Base-by-base conservation (phyloP, 2,888 invertebrate species). In the Seladonia tumulorum region DNA sequence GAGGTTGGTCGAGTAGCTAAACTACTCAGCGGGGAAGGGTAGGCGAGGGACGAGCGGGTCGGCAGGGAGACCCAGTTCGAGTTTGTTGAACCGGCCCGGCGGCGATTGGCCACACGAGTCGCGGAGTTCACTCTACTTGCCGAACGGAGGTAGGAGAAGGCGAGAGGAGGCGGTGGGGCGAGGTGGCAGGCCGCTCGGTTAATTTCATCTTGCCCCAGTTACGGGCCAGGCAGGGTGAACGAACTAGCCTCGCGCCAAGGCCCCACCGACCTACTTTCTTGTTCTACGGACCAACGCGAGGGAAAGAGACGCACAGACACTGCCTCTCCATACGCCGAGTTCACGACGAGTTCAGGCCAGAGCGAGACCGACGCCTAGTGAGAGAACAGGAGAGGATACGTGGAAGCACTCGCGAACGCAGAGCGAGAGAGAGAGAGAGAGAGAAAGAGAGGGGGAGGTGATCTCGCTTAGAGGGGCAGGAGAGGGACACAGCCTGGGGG, bases 151-250 rank as follows among this genome's bases (percentile, higher is more conserved):
- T 81, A 82, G 82, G 85, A 76, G 82, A 81, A 77, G 74, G 82
- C 78, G 79, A 81, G 81, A 77, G 68, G 70, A 68, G 76, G 73
- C 76, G 79, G 85, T 77, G 86, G 81, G 73, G 87, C 83, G 85
- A 88, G 82, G 87, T 79, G 90, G 88, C 85, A 86, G 90, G 88
- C 89, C 89, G 93, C 93, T 95, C 94, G 96, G 96, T 96, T 96
- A 96, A 96, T 96, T 96, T 96, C 96, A 96, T 96, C 96, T 96
- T 96, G 96, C 96, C 96, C 96, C 95, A 96, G 96, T 96, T 96
- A 96, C 96, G 94, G 94, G 94, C 94, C 94, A 94, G 94, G 94
- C 94, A 94, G 96, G 96, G 96, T 96, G 96, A 96, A 96, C 95
- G 96, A 95, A 96, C 96, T 96, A 96, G 95, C 95, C 96, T 96